A percentile compares a stretch with the other conserved stretches of the same genome.
Evolutionary conservation across 1,140 invertebrate genomes (phyloP).

Genomic region (Dendroctonus valens): DNA sequence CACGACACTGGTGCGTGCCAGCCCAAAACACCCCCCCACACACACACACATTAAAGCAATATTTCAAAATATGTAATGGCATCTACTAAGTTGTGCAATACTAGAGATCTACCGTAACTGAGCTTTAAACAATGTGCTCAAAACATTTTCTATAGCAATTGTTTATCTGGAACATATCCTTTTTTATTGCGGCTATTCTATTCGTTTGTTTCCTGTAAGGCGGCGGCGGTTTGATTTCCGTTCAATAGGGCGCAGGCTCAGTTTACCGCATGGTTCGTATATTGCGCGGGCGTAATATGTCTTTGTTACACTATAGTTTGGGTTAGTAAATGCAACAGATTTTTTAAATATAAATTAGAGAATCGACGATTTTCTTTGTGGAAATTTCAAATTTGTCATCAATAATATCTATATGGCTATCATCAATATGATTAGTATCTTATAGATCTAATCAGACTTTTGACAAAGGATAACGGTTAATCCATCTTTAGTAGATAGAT

Average conservation of each 20-base stretch:
- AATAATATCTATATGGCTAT: no score
- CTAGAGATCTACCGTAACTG: slow-evolving; percentile 38
- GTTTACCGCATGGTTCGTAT: neutral
- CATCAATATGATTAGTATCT: no score
- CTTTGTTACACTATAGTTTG: neutral
- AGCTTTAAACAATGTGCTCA: slow-evolving; percentile 46
- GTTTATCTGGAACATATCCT: slow-evolving; percentile 15
- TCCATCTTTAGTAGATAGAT: no score
- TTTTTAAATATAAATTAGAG: neutral
- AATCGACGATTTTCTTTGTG: no score
- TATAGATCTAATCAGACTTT: no score
- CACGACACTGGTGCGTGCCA: slow-evolving; percentile 15
- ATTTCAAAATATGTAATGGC: slow-evolving; percentile 35
- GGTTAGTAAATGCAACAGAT: neutral
- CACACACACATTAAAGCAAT: slow-evolving; percentile 38
- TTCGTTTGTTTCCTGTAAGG: no score
- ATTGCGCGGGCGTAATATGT: neutral
- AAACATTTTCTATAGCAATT: slow-evolving; percentile 15
- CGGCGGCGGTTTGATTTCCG: no score
- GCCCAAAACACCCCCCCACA: neutral
- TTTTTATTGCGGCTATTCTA: neutral
- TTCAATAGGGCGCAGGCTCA: neutral
- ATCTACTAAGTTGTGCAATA: slow-evolving; percentile 45
- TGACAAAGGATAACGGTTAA: no score
- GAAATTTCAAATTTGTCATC: no score